Evolutionary conservation across 53 echinoderm and acorn worm species (phyloP).

Genomic region (Arbacia lixula): DNA sequence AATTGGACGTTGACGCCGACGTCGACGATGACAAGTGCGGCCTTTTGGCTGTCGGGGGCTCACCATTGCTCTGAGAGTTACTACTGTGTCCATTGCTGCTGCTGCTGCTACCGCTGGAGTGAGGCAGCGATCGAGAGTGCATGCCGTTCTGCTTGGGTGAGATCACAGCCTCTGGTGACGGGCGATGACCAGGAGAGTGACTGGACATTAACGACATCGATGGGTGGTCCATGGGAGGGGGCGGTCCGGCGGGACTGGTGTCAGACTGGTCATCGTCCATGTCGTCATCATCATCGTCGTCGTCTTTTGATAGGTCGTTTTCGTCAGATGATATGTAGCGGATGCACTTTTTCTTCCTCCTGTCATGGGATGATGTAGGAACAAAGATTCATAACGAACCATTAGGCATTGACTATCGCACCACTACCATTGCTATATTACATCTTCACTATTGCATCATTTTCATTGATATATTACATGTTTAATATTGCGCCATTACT

Average conservation of each 20-base stretch:
- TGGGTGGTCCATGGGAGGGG: conserved; percentile 39
- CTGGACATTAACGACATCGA: neutral
- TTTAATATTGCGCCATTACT: too few species aligned
- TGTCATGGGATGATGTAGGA: too few species aligned
- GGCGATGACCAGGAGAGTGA: conserved; percentile 21
- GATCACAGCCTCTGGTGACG: conserved; percentile 41
- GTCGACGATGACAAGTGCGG: conserved; percentile 54
- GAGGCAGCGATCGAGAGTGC: conserved; percentile 33
- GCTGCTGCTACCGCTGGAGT: conserved; percentile 43
- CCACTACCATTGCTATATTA: too few species aligned
- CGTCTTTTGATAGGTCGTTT: conserved; percentile 71
- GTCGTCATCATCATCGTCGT: conserved; percentile 77
- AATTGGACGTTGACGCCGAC: conserved; percentile 17
- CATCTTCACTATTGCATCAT: too few species aligned
- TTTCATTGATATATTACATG: too few species aligned
- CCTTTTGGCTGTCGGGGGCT: conserved; percentile 52
- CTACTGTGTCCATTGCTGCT: conserved; percentile 33
- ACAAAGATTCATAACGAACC: too few species aligned
- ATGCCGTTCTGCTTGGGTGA: conserved; percentile 55
- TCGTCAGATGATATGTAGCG: conserved; percentile 91
- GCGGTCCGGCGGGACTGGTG: conserved; percentile 47
- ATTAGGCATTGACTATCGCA: too few species aligned
- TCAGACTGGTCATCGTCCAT: conserved; percentile 64
- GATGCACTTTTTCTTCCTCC: conserved; percentile 99
- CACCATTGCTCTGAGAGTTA: conserved; percentile 61